phyloP scores from a whole-genome alignment of 2,797 vertebrate species.

The Coregonus sp. region DNA sequence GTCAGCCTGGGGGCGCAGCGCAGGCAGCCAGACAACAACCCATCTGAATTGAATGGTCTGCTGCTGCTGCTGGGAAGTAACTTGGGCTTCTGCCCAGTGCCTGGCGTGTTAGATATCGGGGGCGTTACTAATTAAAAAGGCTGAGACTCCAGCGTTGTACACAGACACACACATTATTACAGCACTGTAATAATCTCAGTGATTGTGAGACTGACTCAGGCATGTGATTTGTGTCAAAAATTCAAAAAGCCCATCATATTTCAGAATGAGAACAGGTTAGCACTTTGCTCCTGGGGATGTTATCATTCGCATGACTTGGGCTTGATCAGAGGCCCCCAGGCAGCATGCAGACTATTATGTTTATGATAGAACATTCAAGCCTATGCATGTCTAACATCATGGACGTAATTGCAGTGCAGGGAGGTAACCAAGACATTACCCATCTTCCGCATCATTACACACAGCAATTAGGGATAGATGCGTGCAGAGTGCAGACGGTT shows the following conservation, averaged over 20 bases:
- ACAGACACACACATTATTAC: too few species aligned
- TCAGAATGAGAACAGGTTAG: background rate
- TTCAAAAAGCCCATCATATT: background rate
- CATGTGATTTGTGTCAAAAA: background rate
- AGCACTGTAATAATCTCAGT: background rate
- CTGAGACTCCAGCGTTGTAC: background rate
- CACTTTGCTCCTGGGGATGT: background rate
- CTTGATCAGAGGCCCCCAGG: background rate
- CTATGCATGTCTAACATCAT: too few species aligned
- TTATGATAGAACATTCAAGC: too few species aligned
- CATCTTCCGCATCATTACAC: background rate
- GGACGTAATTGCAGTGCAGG: background rate
- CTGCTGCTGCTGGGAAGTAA: background rate
- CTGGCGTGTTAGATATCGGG: background rate
- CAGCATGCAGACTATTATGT: too few species aligned
- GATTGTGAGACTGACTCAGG: background rate
- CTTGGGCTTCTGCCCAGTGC: background rate
- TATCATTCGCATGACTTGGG: background rate
- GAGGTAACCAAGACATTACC: background rate
- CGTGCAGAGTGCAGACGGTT: background rate
- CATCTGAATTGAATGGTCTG: background rate
- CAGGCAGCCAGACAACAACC: background rate
- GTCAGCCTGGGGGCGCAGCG: background rate
- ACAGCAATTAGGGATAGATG: conserved; percentile 1
- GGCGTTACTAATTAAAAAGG: conserved; percentile 6